Percentiles rank a stretch among this genome's conserved stretches.
These are phyloP conservation scores for Ochropleura leucogaster DNA, from an alignment of 2,888 invertebrate genomes.

Conservation along the genomic window DNA sequence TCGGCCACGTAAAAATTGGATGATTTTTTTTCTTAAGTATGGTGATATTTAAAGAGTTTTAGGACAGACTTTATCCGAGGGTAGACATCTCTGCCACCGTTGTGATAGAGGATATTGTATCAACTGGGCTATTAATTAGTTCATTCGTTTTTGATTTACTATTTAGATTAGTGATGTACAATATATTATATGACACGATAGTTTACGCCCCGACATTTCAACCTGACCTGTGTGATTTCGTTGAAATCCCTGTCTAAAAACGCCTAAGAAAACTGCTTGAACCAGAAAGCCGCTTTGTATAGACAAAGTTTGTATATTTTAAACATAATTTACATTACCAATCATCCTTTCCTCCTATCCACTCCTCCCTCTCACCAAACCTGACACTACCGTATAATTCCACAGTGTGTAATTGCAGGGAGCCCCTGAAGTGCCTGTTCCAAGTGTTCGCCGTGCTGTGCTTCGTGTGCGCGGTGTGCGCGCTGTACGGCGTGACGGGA, in stretches of 20 bases:
- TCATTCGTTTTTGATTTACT: background rate
- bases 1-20: background rate
- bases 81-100: background rate
- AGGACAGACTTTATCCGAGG: background rate
- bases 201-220: background rate
- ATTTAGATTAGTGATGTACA: background rate
- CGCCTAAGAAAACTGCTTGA: background rate
- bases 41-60: background rate
- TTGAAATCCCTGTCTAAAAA: background rate
- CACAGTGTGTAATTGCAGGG: slow-evolving; percentile 84
- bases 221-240: background rate
- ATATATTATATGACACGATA: background rate
- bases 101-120: background rate
- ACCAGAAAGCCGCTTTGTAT: background rate
- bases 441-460: slow-evolving; percentile 85
- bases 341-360: background rate
- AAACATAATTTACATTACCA: background rate
- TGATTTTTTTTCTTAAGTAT: background rate
- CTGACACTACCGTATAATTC: slow-evolving; percentile 67
- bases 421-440: slow-evolving; percentile 82
- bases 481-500: slow-evolving; percentile 76
- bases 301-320: background rate
- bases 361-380: slow-evolving; percentile 17
- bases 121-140: background rate
- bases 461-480: slow-evolving; percentile 79